phyloP scores from a whole-genome alignment of 2,888 invertebrate species.

The Napeogenes sylphis region DNA sequence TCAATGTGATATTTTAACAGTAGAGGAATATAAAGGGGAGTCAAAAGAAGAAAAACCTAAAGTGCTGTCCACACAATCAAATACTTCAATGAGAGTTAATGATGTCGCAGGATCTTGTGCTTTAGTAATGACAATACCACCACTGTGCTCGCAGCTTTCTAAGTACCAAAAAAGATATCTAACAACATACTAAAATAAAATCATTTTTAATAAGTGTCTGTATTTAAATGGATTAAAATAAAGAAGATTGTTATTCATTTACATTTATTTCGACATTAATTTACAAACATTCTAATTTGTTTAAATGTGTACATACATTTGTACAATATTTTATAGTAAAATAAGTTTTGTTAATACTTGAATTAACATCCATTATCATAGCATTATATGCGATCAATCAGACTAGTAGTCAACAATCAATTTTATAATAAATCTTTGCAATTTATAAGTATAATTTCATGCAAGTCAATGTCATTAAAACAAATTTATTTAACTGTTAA shows the following conservation, averaged over 20 bases:
- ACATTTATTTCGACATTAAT: constrained; percentile 72
- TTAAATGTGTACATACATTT: constrained; percentile 68
- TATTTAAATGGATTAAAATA: constrained; percentile 12
- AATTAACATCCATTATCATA: constrained; percentile 46
- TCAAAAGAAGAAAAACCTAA: constrained; percentile 33
- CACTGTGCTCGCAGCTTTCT: constrained; percentile 40
- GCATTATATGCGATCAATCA: constrained; percentile 69
- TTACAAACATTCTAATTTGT: constrained; percentile 67
- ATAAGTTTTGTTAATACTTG: constrained; percentile 65
- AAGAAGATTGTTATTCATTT: constrained; percentile 41
- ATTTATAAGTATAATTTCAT: constrained; percentile 42
- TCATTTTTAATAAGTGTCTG: not conserved
- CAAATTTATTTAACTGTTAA: constrained; percentile 41
- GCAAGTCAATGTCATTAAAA: constrained; percentile 36
- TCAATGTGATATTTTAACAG: constrained; percentile 39
- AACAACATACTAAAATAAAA: constrained; percentile 33
- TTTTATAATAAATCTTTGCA: constrained; percentile 46
- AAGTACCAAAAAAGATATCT: constrained; percentile 48
- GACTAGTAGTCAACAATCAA: constrained; percentile 62
- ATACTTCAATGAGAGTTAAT: constrained; percentile 44
- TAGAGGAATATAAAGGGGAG: constrained; percentile 47
- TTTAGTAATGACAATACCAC: constrained; percentile 46
- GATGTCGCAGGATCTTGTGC: constrained; percentile 54
- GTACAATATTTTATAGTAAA: constrained; percentile 58
- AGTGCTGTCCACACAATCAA: constrained; percentile 40